Evolutionary conservation across 2,797 vertebrate genomes (phyloP), one percentile per base, ranked within the genome.

Genomic region (Notoglanidium macrostoma): DNA sequence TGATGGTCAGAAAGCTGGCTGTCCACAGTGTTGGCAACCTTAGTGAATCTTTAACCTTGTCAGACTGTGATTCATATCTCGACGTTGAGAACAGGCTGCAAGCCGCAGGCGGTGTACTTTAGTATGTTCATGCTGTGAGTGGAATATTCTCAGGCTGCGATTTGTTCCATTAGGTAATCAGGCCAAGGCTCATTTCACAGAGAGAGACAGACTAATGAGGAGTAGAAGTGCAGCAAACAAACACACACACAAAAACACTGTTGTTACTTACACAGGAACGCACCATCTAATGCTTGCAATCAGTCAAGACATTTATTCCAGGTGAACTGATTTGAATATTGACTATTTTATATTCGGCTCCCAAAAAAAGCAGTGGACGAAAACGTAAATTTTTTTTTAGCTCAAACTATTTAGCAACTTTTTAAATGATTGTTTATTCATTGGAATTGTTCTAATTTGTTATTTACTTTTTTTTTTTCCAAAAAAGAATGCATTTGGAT

Each of bases 141-240:
- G 90, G 15, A 88, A 91, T 88, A 89, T 91, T 87, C 85, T 73
- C 29, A 87, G 5, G 80, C 84, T 76, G 70, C 26, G 65, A 85
- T 86, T 67, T 85, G 83, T 89, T 89, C 90, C 89, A 89, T 90
- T 86, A 84, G 73, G 73, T 73, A 85, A 92, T 91, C 84, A 91
- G 74, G 70, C 12, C 80, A 88, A 86, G 89, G 89, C 79, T 90
- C 87, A 92, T 92, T 93, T 86, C 84, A 86, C 86, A 35, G 68
- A 23, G 67, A 88, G 80, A 86, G 19, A 87, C 57, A 76, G 83
- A 21, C 79, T 89, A 87, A 89, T 89, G 83, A 89, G 81, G 14
- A 67, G 35, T 76, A n/a, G 40, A 63, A 76, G 23, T 68, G 72
- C 51, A 89, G 35, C 14, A 65, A 35, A n/a, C n/a, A 59, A 2